Percentiles rank a stretch among this genome's conserved stretches.
These are phyloP conservation scores for Ageneiosus marmoratus DNA, from an alignment of 2,113 vertebrate species.

Conservation along the genomic window DNA sequence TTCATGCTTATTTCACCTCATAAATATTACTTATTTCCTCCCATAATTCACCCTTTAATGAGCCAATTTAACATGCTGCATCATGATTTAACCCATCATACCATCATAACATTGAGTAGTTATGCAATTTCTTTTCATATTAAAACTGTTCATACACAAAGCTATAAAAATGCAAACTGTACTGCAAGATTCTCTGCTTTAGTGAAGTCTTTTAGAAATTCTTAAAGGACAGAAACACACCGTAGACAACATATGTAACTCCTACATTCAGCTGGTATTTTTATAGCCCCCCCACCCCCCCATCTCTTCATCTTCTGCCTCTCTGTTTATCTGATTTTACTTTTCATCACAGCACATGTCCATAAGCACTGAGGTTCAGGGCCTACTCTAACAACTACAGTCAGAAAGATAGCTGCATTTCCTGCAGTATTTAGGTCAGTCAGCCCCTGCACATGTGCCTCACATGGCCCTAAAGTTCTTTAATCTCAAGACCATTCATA, in stretches of 20 bases:
- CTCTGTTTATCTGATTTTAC: not conserved
- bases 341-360: not conserved
- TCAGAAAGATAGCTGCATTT: slow-evolving; percentile 25
- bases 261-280: not conserved
- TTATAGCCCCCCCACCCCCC: not conserved
- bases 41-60: no score
- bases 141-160: not conserved
- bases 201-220: slow-evolving; percentile 44
- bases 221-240: not conserved
- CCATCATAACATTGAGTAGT: not conserved
- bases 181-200: not conserved
- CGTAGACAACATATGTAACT: not conserved
- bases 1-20: no score
- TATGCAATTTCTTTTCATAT: not conserved
- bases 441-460: slow-evolving; percentile 38
- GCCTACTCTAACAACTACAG: slow-evolving; percentile 27
- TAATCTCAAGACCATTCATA: not conserved
- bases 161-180: slow-evolving; percentile 26
- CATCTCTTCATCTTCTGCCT: not conserved
- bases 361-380: not conserved
- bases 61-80: no score
- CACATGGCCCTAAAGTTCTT: not conserved
- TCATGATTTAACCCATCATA: not conserved
- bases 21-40: no score
- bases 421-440: slow-evolving; percentile 49